Evolutionary conservation across 2,113 vertebrate genomes (phyloP).

Genomic region (Sphyrna mokarran): DNA sequence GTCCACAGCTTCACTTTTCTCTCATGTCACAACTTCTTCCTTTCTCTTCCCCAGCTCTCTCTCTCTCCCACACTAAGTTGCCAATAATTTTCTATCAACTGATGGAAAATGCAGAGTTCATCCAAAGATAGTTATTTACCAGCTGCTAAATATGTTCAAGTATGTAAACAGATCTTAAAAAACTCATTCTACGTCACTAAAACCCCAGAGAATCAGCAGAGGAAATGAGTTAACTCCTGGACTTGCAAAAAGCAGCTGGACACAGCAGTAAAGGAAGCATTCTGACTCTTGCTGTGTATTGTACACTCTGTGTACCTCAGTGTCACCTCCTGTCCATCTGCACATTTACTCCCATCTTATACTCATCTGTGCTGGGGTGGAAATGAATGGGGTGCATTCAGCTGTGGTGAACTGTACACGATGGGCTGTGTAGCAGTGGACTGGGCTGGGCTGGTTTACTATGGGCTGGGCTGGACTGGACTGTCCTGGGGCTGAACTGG

Average conservation of each 20-base stretch:
- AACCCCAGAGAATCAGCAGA: background rate
- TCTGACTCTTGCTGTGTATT: too few species aligned
- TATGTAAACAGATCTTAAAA: slow-evolving; percentile 8
- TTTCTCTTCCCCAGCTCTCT: background rate
- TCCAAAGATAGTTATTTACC: background rate
- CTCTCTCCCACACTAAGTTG: background rate
- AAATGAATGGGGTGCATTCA: too few species aligned
- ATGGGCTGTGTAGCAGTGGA: too few species aligned
- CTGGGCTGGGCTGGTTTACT: background rate
- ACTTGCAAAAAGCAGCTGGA: background rate
- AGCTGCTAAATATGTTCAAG: background rate
- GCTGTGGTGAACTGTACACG: background rate
- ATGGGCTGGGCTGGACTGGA: background rate
- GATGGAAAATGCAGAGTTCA: slow-evolving; percentile 1
- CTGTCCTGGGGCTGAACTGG: background rate
- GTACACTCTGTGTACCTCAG: too few species aligned
- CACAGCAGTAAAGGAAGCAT: background rate
- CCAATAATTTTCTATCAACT: background rate
- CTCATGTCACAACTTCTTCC: background rate
- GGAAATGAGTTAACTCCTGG: background rate
- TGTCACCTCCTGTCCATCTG: too few species aligned
- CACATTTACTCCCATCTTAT: too few species aligned
- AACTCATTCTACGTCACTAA: background rate
- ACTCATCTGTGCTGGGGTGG: too few species aligned
- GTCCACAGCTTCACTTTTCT: background rate